phyloP scores from a whole-genome alignment of 2,888 invertebrate species.

The Xanthia togata region DNA sequence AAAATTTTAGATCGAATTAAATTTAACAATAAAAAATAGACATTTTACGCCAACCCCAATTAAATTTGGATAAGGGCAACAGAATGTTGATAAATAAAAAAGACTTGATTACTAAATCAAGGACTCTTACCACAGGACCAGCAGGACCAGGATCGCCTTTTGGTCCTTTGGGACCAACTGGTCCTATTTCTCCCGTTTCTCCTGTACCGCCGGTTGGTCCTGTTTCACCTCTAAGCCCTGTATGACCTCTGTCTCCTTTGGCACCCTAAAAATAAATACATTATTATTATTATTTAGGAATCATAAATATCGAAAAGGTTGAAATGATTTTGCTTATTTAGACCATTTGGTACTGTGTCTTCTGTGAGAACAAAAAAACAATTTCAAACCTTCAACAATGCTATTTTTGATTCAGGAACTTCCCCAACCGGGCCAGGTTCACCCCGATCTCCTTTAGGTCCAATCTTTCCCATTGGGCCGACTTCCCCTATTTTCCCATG shows the following conservation, averaged over 20 bases:
- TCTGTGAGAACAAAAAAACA: background rate
- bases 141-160: slow-evolving; percentile 65
- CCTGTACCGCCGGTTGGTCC: slow-evolving; percentile 56
- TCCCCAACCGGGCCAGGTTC: slow-evolving; percentile 71
- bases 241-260: slow-evolving; percentile 66
- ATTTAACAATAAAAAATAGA: no score
- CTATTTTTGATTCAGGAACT: slow-evolving; percentile 68
- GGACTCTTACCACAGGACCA: slow-evolving; percentile 63
- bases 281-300: no score
- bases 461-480: slow-evolving; percentile 73
- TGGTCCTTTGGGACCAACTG: slow-evolving; percentile 56
- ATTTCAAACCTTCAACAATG: slow-evolving; percentile 66
- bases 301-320: background rate
- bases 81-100: background rate
- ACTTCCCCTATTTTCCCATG: slow-evolving; percentile 91
- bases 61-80: no score
- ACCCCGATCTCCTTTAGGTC: slow-evolving; percentile 91
- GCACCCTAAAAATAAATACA: slow-evolving; percentile 60
- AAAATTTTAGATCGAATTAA: background rate
- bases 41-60: no score
- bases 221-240: slow-evolving; percentile 49
- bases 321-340: background rate
- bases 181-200: slow-evolving; percentile 36
- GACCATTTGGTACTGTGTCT: no score
- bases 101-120: background rate